Base-by-base conservation (phyloP, 2,113 vertebrate genomes). In the Petroica traversi region DNA sequence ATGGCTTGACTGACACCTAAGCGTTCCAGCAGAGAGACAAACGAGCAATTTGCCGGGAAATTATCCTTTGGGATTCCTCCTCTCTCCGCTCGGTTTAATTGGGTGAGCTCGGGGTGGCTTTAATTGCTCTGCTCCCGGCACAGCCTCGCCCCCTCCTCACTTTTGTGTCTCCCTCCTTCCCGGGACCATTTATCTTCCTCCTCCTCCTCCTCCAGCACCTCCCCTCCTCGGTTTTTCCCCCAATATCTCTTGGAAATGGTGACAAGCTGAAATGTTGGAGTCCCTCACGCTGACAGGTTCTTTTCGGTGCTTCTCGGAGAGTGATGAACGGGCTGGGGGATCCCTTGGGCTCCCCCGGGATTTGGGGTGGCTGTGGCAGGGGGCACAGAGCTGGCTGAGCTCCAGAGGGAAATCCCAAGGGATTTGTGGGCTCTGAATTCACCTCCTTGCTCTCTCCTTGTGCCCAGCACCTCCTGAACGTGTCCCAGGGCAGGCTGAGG, bases 81-180 rank as follows among this genome's bases (percentile, higher is more conserved):
- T 84, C 76, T 82, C 75, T n/a, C 51, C 34, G 29, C 26, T 52
- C 40, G 16, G 19, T 66, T 93, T 93, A 93, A 93, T 75, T 69
- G 80, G 85, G 92, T 31, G 94, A 90, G 89, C 85, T 89, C 67
- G 22, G 92, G 93, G 74, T 85, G 91, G 13, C 58, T 96, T 88
- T 95, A 81, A 89, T 85, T 92, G 87, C 61, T 16, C 25, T 8
- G 55, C 45, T 94, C 74, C 16, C 9, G 22, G 40, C 9, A 1
- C 63, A 77, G 54, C 92, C 77, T 89, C 76, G 22, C 19, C n/a
- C 74, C 5, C 46, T 80, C 41, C 41, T 80, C 20, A 14, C 11
- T 43, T 74, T 59, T 46, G 40, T 41, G 18, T 67, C 68, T 69
- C 33, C 75, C 33, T 41, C 45, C 24, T 51, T 83, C 38, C 74